These are phyloP conservation scores for Nasua narica DNA, from an alignment of 2,797 vertebrate genomes.

Conservation along the genomic window DNA sequence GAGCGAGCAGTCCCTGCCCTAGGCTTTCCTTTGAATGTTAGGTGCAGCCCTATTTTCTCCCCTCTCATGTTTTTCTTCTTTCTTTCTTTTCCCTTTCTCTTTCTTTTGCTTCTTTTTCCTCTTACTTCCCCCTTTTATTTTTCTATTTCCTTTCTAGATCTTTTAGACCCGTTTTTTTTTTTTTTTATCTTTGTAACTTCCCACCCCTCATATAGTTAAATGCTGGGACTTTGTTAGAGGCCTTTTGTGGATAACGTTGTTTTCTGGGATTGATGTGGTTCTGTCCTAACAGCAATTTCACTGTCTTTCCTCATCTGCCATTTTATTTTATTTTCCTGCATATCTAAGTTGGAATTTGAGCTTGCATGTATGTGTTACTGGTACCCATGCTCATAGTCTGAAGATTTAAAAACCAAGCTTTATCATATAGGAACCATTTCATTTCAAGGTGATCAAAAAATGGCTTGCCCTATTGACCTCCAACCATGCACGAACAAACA, in stretches of 20 bases:
- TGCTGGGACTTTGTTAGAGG: not conserved
- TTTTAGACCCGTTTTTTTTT: not conserved
- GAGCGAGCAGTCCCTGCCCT: not conserved
- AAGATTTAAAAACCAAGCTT: not conserved
- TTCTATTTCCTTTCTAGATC: not conserved
- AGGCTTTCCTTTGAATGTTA: not conserved
- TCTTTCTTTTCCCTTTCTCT: not conserved
- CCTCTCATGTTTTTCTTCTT: not conserved
- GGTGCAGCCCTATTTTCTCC: not conserved
- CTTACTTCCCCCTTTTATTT: not conserved
- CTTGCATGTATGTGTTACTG: not conserved
- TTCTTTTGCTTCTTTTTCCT: not conserved
- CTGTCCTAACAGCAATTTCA: not conserved
- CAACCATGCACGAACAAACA: conserved; percentile 33
- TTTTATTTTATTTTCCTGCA: not conserved
- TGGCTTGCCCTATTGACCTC: conserved; percentile 38
- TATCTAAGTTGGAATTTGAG: not conserved
- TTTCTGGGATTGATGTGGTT: not conserved
- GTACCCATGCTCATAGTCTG: not conserved
- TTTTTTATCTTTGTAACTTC: not conserved
- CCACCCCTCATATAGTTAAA: not conserved
- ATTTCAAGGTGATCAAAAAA: conserved; percentile 36
- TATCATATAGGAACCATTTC: not conserved
- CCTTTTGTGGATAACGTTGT: not conserved
- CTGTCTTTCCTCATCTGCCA: not conserved